These are phyloP conservation scores for Sitobion miscanthi DNA, from an alignment of 1,140 invertebrate species.

Conservation along the genomic window DNA sequence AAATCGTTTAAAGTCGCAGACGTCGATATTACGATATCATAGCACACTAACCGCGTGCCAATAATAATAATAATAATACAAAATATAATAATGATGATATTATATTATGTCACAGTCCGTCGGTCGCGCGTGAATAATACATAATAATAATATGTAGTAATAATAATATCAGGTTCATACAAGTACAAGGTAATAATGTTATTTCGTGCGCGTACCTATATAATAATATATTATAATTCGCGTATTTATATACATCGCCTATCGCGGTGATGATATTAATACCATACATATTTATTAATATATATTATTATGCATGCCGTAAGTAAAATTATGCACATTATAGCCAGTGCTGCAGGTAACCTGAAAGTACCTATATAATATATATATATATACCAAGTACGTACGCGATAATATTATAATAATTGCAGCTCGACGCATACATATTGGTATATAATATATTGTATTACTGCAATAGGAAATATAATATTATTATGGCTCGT, in stretches of 20 bases:
- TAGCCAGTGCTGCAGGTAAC: neutral
- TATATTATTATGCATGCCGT: neutral
- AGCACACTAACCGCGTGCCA: neutral
- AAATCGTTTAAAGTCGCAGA: neutral
- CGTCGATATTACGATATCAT: neutral
- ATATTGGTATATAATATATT: neutral
- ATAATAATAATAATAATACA: neutral
- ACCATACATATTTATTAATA: neutral
- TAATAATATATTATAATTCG: neutral
- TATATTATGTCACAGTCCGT: constrained; percentile 6
- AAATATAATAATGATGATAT: no score
- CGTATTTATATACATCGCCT: neutral
- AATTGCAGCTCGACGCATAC: neutral
- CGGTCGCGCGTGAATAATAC: neutral
- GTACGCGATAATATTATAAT: neutral
- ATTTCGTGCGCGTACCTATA: neutral
- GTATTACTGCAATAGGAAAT: no score
- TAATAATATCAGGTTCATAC: neutral
- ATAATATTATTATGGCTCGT: neutral
- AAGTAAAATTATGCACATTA: neutral
- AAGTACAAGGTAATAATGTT: neutral
- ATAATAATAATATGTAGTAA: no score
- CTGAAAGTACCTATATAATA: no score
- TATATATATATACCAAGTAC: neutral
- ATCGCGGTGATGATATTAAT: neutral